Percentiles rank a stretch among this genome's conserved stretches.
Evolutionary conservation across 1,140 invertebrate genomes (phyloP).

Genomic region (Anoplophora glabripennis): DNA sequence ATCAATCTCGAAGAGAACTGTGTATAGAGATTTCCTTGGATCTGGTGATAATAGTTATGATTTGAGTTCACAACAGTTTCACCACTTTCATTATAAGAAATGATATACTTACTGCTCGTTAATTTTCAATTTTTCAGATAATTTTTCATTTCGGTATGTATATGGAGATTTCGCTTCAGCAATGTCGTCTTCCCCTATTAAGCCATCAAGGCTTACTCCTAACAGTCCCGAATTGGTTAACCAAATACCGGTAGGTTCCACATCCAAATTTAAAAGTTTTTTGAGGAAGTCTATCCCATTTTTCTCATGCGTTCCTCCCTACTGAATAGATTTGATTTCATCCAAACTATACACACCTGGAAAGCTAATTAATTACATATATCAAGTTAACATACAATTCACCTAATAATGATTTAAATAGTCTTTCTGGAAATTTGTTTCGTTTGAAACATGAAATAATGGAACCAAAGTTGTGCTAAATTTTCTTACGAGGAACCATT

Average conservation of each 20-base stretch:
- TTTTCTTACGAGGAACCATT: constrained; percentile 23
- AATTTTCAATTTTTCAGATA: constrained; percentile 16
- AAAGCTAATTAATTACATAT: constrained; percentile 5
- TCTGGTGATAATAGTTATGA: constrained; percentile 23
- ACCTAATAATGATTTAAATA: constrained; percentile 20
- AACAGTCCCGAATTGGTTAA: constrained; percentile 25
- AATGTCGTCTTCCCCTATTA: constrained; percentile 26
- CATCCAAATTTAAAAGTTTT: constrained; percentile 10
- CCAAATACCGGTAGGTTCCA: constrained; percentile 25
- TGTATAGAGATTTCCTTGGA: constrained; percentile 1
- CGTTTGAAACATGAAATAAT: constrained; percentile 10
- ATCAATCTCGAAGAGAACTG: no score
- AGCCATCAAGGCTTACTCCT: constrained; percentile 31
- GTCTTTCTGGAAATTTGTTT: constrained; percentile 21
- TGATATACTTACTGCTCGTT: constrained; percentile 28
- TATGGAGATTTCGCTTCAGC: constrained; percentile 36
- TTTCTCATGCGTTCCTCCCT: constrained; percentile 27
- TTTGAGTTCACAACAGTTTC: constrained; percentile 8
- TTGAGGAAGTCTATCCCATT: constrained; percentile 18
- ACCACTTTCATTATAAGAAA: constrained; percentile 17
- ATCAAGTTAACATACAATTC: constrained; percentile 5
- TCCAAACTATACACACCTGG: constrained; percentile 26
- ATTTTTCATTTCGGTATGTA: constrained; percentile 22
- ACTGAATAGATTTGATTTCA: constrained; percentile 26
- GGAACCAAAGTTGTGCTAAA: constrained; percentile 23